These are phyloP conservation scores for Clamator glandarius DNA, from an alignment of 2,797 vertebrate species.

Conservation along the genomic window DNA sequence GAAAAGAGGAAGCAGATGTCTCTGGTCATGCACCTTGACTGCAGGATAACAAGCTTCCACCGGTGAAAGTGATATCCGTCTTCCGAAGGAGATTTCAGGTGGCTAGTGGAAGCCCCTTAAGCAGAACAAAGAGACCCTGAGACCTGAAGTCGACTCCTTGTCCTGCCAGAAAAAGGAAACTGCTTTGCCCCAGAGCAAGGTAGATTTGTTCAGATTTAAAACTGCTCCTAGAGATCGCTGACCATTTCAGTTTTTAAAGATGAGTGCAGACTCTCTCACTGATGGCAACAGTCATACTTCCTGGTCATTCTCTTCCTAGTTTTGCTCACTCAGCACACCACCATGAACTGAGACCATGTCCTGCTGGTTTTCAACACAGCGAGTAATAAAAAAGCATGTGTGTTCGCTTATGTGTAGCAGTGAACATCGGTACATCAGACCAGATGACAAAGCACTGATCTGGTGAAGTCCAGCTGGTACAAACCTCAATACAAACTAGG, in stretches of 20 bases:
- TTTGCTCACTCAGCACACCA: background rate
- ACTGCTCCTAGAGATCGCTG: rapidly evolving
- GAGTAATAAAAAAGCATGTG: background rate
- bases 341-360: background rate
- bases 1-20: background rate
- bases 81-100: background rate
- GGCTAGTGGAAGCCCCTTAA: background rate
- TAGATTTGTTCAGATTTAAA: background rate
- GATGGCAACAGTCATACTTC: background rate
- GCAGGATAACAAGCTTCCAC: background rate
- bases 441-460: background rate
- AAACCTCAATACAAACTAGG: background rate
- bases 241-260: background rate
- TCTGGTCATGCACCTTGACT: background rate
- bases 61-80: background rate
- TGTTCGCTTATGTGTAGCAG: rapidly evolving
- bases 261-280: background rate
- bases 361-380: background rate
- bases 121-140: background rate
- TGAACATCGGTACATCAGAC: background rate
- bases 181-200: background rate
- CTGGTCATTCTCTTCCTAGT: background rate
- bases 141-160: background rate
- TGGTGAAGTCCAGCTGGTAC: background rate
- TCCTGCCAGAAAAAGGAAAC: background rate